Percentiles rank a stretch among this genome's conserved stretches.
Conservation (phyloP, 2,113 vertebrate species). For the Pagrus major region DNA sequence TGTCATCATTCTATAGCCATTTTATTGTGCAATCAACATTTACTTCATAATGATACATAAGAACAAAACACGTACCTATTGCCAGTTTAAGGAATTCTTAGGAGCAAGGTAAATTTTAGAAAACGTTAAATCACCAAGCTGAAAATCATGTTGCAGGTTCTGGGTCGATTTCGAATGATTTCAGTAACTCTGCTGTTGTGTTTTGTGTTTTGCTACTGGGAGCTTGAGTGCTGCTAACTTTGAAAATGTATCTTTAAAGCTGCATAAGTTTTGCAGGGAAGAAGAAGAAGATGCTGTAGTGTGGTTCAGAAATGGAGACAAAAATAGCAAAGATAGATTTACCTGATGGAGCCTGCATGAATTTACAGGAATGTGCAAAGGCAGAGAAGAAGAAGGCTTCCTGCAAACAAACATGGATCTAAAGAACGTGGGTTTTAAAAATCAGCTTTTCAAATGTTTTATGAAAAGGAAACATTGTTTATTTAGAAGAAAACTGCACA, state of each 20-base stretch:
- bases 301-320: neutral
- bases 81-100: neutral
- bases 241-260: neutral
- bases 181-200: neutral
- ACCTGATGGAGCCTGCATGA: neutral
- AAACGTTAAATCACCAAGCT: neutral
- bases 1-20: too few species aligned
- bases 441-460: neutral
- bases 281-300: neutral
- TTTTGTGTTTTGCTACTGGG: neutral
- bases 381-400: neutral
- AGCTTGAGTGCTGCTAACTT: neutral
- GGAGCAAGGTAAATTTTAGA: neutral
- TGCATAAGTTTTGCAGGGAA: neutral
- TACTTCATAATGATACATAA: too few species aligned
- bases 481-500: too few species aligned
- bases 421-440: neutral
- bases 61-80: too few species aligned
- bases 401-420: neutral
- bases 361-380: neutral
- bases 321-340: neutral
- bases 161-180: neutral
- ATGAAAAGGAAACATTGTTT: neutral
- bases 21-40: too few species aligned
- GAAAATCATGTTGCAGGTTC: neutral